These are phyloP conservation scores for Eulemur mongoz DNA, from an alignment of 2,797 vertebrate genomes.

Conservation along the genomic window DNA sequence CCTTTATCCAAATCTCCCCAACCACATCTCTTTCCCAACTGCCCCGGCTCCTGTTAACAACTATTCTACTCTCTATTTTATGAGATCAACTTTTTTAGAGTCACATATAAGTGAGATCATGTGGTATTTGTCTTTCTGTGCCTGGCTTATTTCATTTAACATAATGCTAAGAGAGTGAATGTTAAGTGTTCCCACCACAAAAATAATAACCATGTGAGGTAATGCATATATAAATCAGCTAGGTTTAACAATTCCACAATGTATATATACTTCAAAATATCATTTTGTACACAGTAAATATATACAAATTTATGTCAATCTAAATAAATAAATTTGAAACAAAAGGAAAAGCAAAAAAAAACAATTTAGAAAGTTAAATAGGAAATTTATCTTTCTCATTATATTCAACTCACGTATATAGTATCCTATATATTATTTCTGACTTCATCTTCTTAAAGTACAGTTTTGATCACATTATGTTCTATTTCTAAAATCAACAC, in stretches of 20 bases:
- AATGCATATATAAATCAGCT: background rate
- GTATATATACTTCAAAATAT: background rate
- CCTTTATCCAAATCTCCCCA: background rate
- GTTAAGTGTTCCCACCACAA: background rate
- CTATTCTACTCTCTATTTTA: background rate
- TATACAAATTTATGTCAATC: background rate
- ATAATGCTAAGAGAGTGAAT: background rate
- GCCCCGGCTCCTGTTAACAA: background rate
- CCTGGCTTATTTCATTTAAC: background rate
- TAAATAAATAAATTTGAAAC: background rate
- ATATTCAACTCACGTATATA: background rate
- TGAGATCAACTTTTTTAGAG: background rate
- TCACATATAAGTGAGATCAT: background rate
- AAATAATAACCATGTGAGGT: background rate
- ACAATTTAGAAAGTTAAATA: background rate
- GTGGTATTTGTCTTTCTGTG: background rate
- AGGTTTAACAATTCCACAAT: background rate
- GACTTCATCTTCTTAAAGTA: background rate
- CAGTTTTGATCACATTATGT: background rate
- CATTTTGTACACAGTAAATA: background rate
- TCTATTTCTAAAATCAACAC: background rate
- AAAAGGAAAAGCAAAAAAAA: background rate
- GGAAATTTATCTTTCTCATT: background rate
- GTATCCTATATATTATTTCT: background rate
- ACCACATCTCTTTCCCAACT: background rate